Conservation (phyloP, 1,140 invertebrate species). For the Coptotermes formosanus region DNA sequence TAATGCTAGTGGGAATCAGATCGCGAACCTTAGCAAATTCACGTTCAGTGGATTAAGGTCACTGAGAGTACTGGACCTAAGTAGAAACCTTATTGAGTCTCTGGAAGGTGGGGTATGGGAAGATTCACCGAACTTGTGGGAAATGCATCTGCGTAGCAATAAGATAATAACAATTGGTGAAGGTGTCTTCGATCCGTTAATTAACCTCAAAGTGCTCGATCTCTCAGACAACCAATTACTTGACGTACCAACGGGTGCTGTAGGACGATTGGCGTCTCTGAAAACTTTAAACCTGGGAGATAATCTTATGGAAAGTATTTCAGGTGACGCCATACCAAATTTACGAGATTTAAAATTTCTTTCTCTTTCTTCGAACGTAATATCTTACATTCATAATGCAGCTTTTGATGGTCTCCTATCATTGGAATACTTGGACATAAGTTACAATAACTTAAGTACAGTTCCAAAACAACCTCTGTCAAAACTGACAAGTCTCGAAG, state of each 20-base stretch:
- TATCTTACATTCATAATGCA: conserved; percentile 63
- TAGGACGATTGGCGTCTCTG: conserved; percentile 37
- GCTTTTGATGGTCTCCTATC: conserved; percentile 67
- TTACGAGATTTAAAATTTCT: conserved; percentile 64
- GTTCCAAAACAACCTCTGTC: conserved; percentile 71
- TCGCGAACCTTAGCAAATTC: conserved; percentile 68
- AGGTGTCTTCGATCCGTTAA: conserved; percentile 67
- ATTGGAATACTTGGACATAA: conserved; percentile 71
- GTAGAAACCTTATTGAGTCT: conserved; percentile 71
- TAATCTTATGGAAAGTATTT: conserved; percentile 68
- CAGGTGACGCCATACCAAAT: conserved; percentile 63
- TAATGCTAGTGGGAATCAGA: conserved; percentile 73
- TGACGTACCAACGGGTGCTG: conserved; percentile 61
- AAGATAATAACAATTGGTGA: conserved; percentile 59
- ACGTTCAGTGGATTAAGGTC: conserved; percentile 71
- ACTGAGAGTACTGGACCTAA: conserved; percentile 67
- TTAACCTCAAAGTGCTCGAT: conserved; percentile 64
- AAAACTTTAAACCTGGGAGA: conserved; percentile 42
- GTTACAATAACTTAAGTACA: conserved; percentile 66
- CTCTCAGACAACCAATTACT: conserved; percentile 75
- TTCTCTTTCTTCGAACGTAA: conserved; percentile 69
- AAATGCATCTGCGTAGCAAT: conserved; percentile 75
- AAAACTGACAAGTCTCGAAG: conserved; percentile 61
- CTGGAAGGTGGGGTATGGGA: conserved; percentile 69
- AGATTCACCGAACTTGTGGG: conserved; percentile 66